Evolutionary conservation across 2,797 vertebrate species (phyloP).

Genomic region (Anniella stebbinsi): DNA sequence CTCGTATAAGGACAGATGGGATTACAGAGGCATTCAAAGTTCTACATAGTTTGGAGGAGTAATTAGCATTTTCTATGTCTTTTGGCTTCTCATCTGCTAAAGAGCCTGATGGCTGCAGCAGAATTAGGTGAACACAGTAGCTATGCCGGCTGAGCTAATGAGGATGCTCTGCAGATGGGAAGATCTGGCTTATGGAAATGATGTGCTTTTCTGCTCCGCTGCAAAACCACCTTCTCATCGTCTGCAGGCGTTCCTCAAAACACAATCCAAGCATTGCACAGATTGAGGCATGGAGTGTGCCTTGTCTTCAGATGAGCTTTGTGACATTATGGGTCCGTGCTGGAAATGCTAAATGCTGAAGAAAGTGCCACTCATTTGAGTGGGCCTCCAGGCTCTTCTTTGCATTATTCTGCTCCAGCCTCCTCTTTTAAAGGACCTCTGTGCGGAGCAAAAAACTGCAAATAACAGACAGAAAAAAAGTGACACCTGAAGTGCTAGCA

Average conservation of each 20-base stretch:
- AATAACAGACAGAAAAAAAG: neutral
- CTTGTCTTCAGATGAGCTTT: neutral
- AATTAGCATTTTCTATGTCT: constrained; percentile 32
- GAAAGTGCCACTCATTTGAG: neutral
- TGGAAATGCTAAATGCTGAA: constrained; percentile 10
- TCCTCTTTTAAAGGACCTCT: neutral
- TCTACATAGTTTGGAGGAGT: constrained; percentile 22
- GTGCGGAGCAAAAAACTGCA: neutral
- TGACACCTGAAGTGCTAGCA: neutral
- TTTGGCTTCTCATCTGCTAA: constrained; percentile 41
- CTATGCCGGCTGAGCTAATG: constrained; percentile 17
- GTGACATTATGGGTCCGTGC: constrained; percentile 10
- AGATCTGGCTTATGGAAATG: constrained; percentile 7
- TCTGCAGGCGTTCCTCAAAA: neutral
- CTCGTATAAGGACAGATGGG: constrained; percentile 1
- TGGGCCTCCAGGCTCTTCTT: neutral
- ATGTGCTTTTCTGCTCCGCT: constrained; percentile 1
- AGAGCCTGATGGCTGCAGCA: constrained; percentile 12
- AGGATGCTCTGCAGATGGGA: neutral
- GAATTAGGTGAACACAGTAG: neutral
- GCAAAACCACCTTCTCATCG: constrained; percentile 19
- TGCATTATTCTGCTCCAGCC: neutral
- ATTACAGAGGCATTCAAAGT: constrained; percentile 1
- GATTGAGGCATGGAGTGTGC: neutral
- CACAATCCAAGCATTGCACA: constrained; percentile 11